A percentile compares a stretch with the other conserved stretches of the same genome.
phyloP scores from a whole-genome alignment of 23 tunicate species.

The Ascidia mentula region DNA sequence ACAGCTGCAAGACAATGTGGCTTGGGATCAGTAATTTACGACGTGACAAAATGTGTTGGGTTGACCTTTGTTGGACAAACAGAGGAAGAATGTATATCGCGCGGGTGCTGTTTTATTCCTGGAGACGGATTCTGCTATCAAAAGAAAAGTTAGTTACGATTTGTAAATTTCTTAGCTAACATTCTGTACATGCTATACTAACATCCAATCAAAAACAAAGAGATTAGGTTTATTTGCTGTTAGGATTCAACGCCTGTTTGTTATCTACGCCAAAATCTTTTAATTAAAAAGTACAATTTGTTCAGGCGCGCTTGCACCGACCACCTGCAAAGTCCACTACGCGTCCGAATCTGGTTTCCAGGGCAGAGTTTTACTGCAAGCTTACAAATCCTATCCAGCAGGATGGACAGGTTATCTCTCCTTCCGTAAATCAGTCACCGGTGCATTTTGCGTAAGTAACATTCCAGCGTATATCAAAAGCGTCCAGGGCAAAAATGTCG shows the following conservation, averaged over 20 bases:
- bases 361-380: conserved; percentile 5
- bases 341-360: conserved; percentile 17
- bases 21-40: not conserved
- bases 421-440: not conserved
- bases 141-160: not conserved
- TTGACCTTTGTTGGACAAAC: not conserved
- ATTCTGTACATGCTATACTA: no score
- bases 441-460: conserved; percentile 27
- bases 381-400: not conserved
- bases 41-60: not conserved
- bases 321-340: conserved; percentile 6
- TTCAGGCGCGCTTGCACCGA: not conserved
- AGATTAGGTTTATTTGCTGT: no score
- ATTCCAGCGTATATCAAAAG: no score
- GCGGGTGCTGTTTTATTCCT: not conserved
- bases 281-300: not conserved
- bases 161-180: no score
- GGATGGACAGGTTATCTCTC: conserved; percentile 18
- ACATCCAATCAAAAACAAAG: no score
- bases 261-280: no score
- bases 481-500: no score
- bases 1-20: not conserved
- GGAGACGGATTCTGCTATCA: not conserved
- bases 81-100: not conserved
- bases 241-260: no score